phyloP scores from a whole-genome alignment of 2,113 vertebrate genomes.

The Eidolon helvum region DNA sequence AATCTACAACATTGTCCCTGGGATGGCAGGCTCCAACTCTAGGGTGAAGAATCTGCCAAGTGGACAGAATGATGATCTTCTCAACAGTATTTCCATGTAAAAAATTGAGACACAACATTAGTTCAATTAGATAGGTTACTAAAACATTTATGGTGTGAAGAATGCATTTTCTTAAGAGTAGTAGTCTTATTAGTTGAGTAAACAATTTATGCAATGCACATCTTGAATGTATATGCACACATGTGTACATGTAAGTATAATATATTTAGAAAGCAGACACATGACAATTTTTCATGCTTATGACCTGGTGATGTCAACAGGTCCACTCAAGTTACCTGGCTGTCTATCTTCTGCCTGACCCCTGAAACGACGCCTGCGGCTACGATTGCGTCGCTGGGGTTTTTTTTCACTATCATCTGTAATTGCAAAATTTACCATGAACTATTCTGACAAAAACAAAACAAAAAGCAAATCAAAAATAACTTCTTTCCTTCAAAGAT shows the following conservation, averaged over 20 bases:
- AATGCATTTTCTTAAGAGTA: constrained; percentile 77
- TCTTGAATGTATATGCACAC: constrained; percentile 69
- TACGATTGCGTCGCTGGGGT: constrained; percentile 98
- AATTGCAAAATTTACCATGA: constrained; percentile 89
- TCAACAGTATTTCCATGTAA: constrained; percentile 71
- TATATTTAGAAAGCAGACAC: constrained; percentile 83
- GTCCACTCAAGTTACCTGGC: constrained; percentile 94
- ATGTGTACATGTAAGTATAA: constrained; percentile 69
- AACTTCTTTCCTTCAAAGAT: constrained; percentile 75
- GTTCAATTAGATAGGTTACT: constrained; percentile 82
- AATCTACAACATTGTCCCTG: constrained; percentile 34
- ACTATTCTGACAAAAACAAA: constrained; percentile 82
- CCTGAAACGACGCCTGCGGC: constrained; percentile 94
- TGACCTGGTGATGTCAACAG: constrained; percentile 82
- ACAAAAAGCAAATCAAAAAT: background rate
- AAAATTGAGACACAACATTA: constrained; percentile 79
- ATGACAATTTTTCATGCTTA: constrained; percentile 86
- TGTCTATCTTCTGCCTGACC: constrained; percentile 98
- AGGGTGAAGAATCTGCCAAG: constrained; percentile 49
- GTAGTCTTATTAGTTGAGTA: constrained; percentile 84
- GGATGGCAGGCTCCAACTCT: constrained; percentile 45
- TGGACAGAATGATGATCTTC: constrained; percentile 12
- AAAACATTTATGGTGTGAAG: constrained; percentile 65
- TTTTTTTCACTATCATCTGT: constrained; percentile 97
- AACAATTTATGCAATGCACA: constrained; percentile 82